phyloP scores from a whole-genome alignment of 1,140 invertebrate species.

The Calycopis cecrops region DNA sequence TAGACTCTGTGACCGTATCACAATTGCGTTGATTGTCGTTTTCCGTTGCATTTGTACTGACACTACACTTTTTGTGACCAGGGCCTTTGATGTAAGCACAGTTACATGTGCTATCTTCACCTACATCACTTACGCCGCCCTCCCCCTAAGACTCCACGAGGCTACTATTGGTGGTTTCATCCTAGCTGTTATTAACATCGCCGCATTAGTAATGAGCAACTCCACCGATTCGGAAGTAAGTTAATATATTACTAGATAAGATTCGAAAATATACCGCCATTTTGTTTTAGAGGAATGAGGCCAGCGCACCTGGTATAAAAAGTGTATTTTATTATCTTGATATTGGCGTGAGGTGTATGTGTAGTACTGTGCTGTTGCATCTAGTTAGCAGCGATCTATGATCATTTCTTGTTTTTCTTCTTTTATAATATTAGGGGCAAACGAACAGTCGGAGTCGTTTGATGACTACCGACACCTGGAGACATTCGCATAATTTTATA shows the following conservation, averaged over 20 bases:
- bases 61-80: constrained; percentile 15
- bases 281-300: too few species aligned
- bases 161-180: constrained; percentile 83
- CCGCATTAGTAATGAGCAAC: constrained; percentile 37
- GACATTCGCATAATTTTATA: too few species aligned
- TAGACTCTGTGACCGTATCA: too few species aligned
- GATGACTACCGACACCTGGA: too few species aligned
- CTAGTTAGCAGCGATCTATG: too few species aligned
- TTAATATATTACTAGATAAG: neutral
- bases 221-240: constrained; percentile 35
- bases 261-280: too few species aligned
- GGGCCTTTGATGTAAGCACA: constrained; percentile 74
- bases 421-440: too few species aligned
- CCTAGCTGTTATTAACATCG: constrained; percentile 81
- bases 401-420: too few species aligned
- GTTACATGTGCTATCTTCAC: constrained; percentile 86
- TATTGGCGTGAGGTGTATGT: neutral
- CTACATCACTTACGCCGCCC: constrained; percentile 91
- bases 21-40: too few species aligned
- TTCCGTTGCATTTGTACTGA: too few species aligned
- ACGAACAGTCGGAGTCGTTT: too few species aligned
- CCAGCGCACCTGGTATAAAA: neutral
- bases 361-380: neutral
- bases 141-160: constrained; percentile 88
- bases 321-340: neutral